A percentile compares a stretch with the other conserved stretches of the same genome.
Conservation (phyloP, 92 coral and sea anemone genomes). For the Muricea muricata region DNA sequence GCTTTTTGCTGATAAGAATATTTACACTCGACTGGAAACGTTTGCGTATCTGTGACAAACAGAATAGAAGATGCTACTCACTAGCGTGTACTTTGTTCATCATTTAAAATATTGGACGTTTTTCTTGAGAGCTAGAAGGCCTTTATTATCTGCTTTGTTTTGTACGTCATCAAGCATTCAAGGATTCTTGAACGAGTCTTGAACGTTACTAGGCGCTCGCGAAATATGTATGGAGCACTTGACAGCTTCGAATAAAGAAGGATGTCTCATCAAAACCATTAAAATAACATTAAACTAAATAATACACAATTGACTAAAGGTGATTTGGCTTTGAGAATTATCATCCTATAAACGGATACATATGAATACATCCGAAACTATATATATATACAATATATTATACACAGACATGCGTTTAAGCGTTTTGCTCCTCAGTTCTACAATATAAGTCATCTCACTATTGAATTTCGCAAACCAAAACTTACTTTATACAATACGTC, state of each 20-base stretch:
- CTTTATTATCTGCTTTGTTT: not conserved
- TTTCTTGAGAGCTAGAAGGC: not conserved
- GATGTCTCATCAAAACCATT: not conserved
- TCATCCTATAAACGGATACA: no score
- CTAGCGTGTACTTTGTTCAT: not conserved
- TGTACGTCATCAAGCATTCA: conserved; percentile 1
- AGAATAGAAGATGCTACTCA: no score
- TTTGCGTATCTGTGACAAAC: no score
- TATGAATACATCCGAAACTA: no score
- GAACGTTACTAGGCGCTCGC: not conserved
- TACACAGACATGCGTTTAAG: no score
- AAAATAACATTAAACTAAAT: not conserved
- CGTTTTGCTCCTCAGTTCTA: no score
- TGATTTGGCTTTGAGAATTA: no score
- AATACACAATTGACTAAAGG: no score
- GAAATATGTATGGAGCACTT: not conserved
- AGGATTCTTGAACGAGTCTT: not conserved
- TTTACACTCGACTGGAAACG: not conserved
- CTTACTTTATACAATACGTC: no score
- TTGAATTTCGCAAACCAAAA: no score
- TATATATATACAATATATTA: no score
- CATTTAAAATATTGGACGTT: not conserved
- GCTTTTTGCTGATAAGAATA: not conserved
- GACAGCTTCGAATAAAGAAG: conserved; percentile 4
- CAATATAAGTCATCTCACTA: no score